These are phyloP conservation scores for Gulo gulo DNA, from an alignment of 2,113 vertebrate species.

Conservation along the genomic window DNA sequence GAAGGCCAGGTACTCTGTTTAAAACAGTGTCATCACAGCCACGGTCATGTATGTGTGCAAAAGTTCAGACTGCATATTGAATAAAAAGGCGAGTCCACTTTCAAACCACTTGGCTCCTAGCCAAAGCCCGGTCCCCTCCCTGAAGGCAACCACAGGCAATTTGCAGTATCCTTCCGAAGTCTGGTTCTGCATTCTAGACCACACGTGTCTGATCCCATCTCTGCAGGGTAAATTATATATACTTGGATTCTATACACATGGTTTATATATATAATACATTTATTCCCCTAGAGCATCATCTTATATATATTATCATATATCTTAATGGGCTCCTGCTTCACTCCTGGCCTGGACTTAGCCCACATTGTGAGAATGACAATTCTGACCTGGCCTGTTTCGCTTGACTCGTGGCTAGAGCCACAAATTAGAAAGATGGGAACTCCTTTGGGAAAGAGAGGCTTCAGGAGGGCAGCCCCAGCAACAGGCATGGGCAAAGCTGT, in stretches of 20 bases:
- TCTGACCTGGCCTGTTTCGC: not conserved
- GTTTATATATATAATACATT: not conserved
- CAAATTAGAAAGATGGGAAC: not conserved
- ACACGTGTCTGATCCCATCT: not conserved
- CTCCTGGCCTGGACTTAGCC: not conserved
- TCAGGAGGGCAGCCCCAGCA: not conserved
- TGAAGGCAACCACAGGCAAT: not conserved
- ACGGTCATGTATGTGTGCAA: too few relatives aligned
- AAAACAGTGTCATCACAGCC: not conserved
- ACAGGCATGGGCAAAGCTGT: not conserved
- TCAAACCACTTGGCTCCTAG: not conserved
- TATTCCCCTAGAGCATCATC: not conserved
- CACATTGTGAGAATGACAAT: not conserved
- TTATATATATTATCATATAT: not conserved
- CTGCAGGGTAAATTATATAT: not conserved
- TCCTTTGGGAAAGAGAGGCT: not conserved
- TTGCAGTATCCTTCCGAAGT: not conserved
- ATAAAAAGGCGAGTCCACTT: not conserved
- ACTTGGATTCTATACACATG: not conserved
- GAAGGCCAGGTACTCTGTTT: not conserved
- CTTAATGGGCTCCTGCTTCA: not conserved
- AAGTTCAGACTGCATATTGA: not conserved
- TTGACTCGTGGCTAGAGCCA: not conserved
- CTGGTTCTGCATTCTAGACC: not conserved
- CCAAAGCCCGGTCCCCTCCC: not conserved